Evolutionary conservation across 2,113 vertebrate genomes (phyloP), one percentile per base, ranked within the genome.

Genomic region (Thinocorus orbignyianus): DNA sequence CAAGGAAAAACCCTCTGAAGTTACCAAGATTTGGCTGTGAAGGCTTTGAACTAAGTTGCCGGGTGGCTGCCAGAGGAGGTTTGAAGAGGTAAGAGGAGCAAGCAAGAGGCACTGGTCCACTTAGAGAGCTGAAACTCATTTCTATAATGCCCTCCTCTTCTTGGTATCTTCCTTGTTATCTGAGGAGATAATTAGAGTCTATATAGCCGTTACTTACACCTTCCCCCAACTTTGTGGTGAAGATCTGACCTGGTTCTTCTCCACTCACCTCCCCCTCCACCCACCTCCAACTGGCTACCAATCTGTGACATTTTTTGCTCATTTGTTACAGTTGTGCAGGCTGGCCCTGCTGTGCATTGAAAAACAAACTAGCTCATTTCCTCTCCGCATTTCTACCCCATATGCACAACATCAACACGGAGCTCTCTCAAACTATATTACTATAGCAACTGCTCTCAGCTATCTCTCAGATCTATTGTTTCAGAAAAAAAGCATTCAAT

Each of bases 241-340:
- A 55, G n/a, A 86, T 80, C 79, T 82, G 95, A 95, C 95, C 95
- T 97, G 71, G 77, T 93, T 93, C 81, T 94, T 85, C 82, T 97
- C 46, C 61, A 64, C 42, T 60, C 25, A 52, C 25, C 35, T 90
- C 91, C 81, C 57, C 64, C 86, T 88, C 92, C 91, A 93, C 97
- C 95, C 92, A 96, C 96, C 13, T 95, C 96, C 97, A 97, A 71
- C 94, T 97, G 97, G 84, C 72, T 89, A 85, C 87, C 90, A 97
- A 93, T 96, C 94, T 97, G 96, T 87, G 91, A 71, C n/a, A 62
- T 57, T 92, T 95, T 86, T 97, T 96, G 96, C 95, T 95, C 93
- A 93, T 95, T 97, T 97, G 46, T 96, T 96, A 94, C 79, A 92
- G 92, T 94, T 92, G 93, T 68, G 37, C 82, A 82, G 70, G 69